Percentiles rank a stretch among this genome's conserved stretches.
phyloP scores from a whole-genome alignment of 2,113 vertebrate species.

The Lampris incognitus region DNA sequence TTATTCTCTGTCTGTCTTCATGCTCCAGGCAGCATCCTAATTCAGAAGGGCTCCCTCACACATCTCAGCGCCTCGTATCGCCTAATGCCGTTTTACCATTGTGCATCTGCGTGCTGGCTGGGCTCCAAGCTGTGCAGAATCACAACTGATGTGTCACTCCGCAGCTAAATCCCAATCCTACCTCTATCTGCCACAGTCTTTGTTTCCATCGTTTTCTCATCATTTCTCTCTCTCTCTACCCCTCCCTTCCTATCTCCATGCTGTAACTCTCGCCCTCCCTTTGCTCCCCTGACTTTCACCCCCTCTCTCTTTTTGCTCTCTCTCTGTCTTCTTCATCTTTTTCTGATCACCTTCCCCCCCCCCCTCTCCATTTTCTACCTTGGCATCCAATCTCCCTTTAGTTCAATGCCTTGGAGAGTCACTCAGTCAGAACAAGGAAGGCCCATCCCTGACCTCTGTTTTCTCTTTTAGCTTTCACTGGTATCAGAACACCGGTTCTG shows the following conservation, averaged over 20 bases:
- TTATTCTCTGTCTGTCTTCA: constrained; percentile 36
- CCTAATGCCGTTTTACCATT: constrained; percentile 59
- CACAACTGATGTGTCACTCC: constrained; percentile 56
- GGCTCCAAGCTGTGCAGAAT: constrained; percentile 62
- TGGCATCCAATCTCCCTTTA: neutral
- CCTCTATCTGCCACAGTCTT: constrained; percentile 54
- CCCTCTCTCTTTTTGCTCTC: constrained; percentile 38
- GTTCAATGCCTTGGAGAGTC: constrained; percentile 12
- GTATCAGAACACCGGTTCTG: neutral
- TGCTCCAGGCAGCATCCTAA: constrained; percentile 51
- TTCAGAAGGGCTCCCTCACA: constrained; percentile 58
- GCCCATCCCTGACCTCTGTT: constrained; percentile 27
- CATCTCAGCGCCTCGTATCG: constrained; percentile 59
- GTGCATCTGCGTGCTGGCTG: constrained; percentile 53
- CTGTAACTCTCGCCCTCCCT: neutral
- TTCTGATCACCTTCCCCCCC: constrained; percentile 1
- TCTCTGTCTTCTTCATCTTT: constrained; percentile 18
- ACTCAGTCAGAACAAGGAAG: constrained; percentile 33
- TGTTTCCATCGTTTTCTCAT: neutral
- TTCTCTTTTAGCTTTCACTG: constrained; percentile 23
- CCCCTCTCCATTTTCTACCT: constrained; percentile 31
- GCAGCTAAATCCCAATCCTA: constrained; percentile 60
- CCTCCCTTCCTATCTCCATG: neutral
- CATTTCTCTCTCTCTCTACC: no score
- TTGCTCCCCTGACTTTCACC: constrained; percentile 30